A percentile compares a stretch with the other conserved stretches of the same genome.
phyloP scores from a whole-genome alignment of 2,113 vertebrate genomes.

The Laticauda colubrina region DNA sequence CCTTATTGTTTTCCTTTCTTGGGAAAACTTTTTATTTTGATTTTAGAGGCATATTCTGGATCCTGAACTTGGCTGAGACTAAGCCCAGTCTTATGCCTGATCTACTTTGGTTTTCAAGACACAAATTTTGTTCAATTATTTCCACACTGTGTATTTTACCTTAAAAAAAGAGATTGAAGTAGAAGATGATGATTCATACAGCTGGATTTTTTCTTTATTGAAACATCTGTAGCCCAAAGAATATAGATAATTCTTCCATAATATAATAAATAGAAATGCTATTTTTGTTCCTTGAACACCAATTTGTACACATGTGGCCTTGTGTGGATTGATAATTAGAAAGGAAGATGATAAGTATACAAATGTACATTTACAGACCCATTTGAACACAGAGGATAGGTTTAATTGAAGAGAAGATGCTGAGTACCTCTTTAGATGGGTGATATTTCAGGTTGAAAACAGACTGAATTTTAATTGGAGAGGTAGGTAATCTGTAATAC shows the following conservation, averaged over 20 bases:
- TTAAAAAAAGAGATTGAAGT: slow-evolving; percentile 2
- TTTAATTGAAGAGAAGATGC: slow-evolving; percentile 63
- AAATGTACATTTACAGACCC: slow-evolving; percentile 36
- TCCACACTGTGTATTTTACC: neutral
- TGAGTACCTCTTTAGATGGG: slow-evolving; percentile 46
- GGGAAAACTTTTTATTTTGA: neutral
- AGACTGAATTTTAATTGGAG: slow-evolving; percentile 70
- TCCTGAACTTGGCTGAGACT: neutral
- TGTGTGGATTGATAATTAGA: neutral
- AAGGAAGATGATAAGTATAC: neutral
- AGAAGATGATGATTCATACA: neutral
- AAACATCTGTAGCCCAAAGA: slow-evolving; percentile 30
- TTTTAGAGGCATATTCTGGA: neutral
- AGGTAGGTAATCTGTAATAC: slow-evolving; percentile 60
- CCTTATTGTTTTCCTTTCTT: neutral
- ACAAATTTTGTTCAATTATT: neutral
- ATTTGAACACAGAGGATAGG: slow-evolving; percentile 48
- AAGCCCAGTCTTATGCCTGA: neutral
- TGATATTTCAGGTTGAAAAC: slow-evolving; percentile 48
- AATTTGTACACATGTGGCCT: neutral
- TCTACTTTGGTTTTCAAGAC: neutral
- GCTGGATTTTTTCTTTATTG: slow-evolving; percentile 13
- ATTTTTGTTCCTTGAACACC: slow-evolving; percentile 7
- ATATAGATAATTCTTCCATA: slow-evolving; percentile 1
- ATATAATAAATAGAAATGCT: slow-evolving; percentile 26